Evolutionary conservation across 2,113 vertebrate genomes (phyloP), one percentile per base, ranked within the genome.

Genomic region (Calyptomena viridis): DNA sequence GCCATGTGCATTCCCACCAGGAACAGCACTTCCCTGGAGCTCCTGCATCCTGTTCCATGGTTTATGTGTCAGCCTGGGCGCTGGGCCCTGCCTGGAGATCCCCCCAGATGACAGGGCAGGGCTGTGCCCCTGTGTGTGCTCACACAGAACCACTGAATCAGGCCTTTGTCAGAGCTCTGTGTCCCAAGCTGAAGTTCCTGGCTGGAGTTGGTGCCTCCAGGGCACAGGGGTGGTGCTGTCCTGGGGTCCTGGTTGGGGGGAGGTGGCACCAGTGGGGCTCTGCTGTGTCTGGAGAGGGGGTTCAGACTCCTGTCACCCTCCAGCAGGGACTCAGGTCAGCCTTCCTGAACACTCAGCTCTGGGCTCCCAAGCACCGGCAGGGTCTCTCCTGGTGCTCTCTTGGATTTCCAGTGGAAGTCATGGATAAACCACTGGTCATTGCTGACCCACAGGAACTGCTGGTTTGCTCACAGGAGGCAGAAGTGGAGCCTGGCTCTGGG

Each of bases 1-100:
- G 75, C 83, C 40, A 4, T 2, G 24, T n/a, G 7, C 1, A 1
- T 35, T 53, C 47, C 59, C 42, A 16, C 0, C 0, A n/a, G 49
- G 67, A 79, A 13, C 47, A 33, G 59, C 42, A 8, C 62, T 62
- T 76, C 23, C 17, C 1, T 7, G 49, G 33, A 42, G 46, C 40
- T 73, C 40, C 79, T 56, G 46, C 66, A 30, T 24, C 35, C 59
- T 24, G 9, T 35, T 47, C 21, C 16, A 5, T 49, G 31, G 11
- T n/a, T 46, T 42, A 28, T 39, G 42, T 50, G 25, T 35, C n/a
- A n/a, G n/a, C n/a, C n/a, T n/a, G n/a, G n/a, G 69, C 13, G 3
- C 78, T n/a, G 21, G 15, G 56, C 14, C 2, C 49, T 30, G 76
- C 42, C 6, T 47, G 58, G n/a, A 46, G 78, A 23, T 52, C 21